Evolutionary conservation across 2,888 invertebrate genomes (phyloP).

Genomic region (Leptothorax acervorum): DNA sequence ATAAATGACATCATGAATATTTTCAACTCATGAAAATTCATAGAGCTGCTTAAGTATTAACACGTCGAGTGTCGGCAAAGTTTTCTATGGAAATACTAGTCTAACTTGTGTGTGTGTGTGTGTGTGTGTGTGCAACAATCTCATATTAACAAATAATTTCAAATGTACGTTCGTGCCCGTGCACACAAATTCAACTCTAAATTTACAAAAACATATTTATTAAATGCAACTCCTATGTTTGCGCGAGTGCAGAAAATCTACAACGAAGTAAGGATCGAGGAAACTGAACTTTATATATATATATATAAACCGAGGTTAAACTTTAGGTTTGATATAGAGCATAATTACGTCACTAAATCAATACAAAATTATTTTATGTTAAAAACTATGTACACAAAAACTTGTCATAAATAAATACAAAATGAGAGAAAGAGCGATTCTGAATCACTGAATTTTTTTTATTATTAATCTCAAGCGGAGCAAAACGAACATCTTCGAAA

Average conservation of each 20-base stretch:
- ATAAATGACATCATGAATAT: slow-evolving; percentile 54
- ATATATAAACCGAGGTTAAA: background rate
- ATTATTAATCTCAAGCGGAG: background rate
- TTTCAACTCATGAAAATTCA: slow-evolving; percentile 53
- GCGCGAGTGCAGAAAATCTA: background rate
- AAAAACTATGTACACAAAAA: background rate
- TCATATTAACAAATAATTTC: slow-evolving; percentile 28
- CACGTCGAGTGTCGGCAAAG: slow-evolving; percentile 35
- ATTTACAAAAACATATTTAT: background rate
- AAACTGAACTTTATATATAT: background rate
- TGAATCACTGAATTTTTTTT: background rate
- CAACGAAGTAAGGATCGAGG: background rate
- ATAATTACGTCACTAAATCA: background rate
- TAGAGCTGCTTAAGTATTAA: slow-evolving; percentile 47
- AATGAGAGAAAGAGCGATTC: background rate
- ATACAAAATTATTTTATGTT: background rate
- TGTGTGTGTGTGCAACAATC: background rate
- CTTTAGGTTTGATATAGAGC: background rate
- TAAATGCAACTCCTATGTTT: background rate
- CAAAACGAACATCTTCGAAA: background rate
- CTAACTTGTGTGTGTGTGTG: slow-evolving; percentile 19
- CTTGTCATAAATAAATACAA: background rate
- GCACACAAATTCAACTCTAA: background rate
- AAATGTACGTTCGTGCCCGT: background rate
- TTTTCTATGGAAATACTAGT: slow-evolving; percentile 43